These are phyloP conservation scores for Drymodes brunneopygia DNA, from an alignment of 2,113 vertebrate species.

Conservation along the genomic window DNA sequence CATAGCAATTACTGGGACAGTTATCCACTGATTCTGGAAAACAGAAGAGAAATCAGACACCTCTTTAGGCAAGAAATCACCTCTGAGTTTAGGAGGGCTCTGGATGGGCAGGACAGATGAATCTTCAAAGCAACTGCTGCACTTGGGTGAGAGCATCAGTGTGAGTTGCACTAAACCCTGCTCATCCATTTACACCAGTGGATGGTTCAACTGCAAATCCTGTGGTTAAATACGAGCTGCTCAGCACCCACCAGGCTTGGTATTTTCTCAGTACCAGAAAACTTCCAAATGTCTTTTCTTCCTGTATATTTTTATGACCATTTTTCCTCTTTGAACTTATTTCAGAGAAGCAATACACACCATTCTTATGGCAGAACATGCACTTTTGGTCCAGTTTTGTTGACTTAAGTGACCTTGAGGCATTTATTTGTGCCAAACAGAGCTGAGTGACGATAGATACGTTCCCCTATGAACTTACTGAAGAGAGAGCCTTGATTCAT, in stretches of 20 bases:
- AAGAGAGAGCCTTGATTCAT: not conserved
- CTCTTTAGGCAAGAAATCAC: not conserved
- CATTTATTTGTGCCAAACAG: not conserved
- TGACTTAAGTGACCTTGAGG: not conserved
- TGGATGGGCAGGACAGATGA: not conserved
- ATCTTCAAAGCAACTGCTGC: not conserved
- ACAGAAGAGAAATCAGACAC: not conserved
- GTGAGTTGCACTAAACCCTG: not conserved
- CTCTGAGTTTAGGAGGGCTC: not conserved
- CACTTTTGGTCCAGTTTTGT: not conserved
- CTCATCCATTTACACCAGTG: not conserved
- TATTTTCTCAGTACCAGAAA: not conserved
- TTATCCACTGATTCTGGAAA: constrained; percentile 89
- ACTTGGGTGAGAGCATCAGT: not conserved
- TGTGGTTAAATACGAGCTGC: not conserved
- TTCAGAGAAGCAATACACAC: not conserved
- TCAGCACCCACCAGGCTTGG: not conserved
- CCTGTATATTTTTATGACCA: not conserved
- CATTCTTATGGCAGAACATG: not conserved
- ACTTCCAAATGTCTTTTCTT: not conserved
- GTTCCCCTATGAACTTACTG: not conserved
- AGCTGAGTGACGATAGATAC: not conserved
- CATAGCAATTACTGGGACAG: constrained; percentile 97
- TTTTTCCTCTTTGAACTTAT: not conserved
- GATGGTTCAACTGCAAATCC: not conserved